A percentile compares a stretch with the other conserved stretches of the same genome.
phyloP scores from a whole-genome alignment of 2,888 invertebrate genomes.

The Thyatira batis region DNA sequence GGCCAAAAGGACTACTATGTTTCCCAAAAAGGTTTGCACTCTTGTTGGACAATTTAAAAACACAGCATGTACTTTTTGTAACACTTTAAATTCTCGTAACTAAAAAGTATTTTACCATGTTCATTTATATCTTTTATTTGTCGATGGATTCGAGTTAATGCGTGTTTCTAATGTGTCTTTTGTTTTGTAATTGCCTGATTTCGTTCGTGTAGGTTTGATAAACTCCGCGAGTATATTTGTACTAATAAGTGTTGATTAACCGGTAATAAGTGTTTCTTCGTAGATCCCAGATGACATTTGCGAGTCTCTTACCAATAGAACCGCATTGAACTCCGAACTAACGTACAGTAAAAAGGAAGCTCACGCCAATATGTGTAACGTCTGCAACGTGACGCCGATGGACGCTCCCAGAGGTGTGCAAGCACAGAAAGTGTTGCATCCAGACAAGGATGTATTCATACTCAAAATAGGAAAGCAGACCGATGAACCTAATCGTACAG shows the following conservation, averaged over 20 bases:
- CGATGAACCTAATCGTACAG: conserved; percentile 80
- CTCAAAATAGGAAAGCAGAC: conserved; percentile 89
- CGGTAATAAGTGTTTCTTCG: too few relatives aligned
- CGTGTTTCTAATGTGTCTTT: too few relatives aligned
- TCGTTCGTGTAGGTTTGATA: too few relatives aligned
- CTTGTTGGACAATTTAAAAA: too few relatives aligned
- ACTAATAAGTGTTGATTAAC: too few relatives aligned
- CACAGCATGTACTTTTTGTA: neutral
- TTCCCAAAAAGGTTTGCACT: too few relatives aligned
- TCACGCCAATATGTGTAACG: conserved; percentile 53
- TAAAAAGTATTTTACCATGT: neutral
- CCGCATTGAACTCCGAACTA: conserved; percentile 63
- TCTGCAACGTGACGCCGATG: conserved; percentile 74
- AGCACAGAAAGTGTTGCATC: conserved; percentile 83
- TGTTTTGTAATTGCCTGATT: too few relatives aligned
- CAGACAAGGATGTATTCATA: conserved; percentile 87
- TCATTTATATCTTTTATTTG: too few relatives aligned
- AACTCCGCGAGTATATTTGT: too few relatives aligned
- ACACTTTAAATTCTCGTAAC: neutral
- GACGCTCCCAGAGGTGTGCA: conserved; percentile 80
- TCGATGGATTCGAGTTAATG: too few relatives aligned
- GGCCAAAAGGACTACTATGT: too few relatives aligned
- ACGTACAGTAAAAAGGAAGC: conserved; percentile 55
- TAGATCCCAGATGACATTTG: conserved; percentile 75
- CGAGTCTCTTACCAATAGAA: conserved; percentile 63